Evolutionary conservation across 2,888 invertebrate genomes (phyloP), one percentile per base, ranked within the genome.

Genomic region (Hoplodrina blanda): DNA sequence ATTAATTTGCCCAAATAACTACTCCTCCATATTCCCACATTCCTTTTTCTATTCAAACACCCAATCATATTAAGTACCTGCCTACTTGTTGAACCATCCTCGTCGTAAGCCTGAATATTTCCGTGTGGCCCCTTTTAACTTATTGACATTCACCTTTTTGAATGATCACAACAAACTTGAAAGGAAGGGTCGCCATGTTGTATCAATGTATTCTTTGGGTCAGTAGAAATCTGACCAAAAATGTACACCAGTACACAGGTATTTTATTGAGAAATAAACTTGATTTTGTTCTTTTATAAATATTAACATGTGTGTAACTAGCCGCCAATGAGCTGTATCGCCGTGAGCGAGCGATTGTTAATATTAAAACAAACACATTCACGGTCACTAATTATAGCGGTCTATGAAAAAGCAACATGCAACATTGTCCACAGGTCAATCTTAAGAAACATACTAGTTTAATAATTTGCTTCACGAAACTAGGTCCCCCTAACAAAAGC

Each of bases 11-110:
- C 44, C 13, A n/a, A 61, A 67, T 63, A 69, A 69, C 63, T 54
- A 55, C 63, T 68, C 80, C 20, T 64, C 19, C 44, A 41, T 59
- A 66, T 52, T 50, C 62, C 57, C 49, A 76, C 57, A 66, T 49
- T 60, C 64, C 55, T 71, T 67, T 69, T 60, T 71, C 67, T 77
- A 73, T 78, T 74, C 67, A 78, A 67, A 74, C 61, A 81, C 71
- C 57, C 81, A 83, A 81, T 81, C 81, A 74, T 68, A 65, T 65
- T 81, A 78, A 83, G 84, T 81, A 71, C 67, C 50, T 44, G 54
- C 46, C 67, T 66, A 81, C 79, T 70, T 81, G 84, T 84, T 75
- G 82, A 78, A 61, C 50, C 60, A 57, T 57, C 61, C 20, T 66
- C 57, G 54, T 63, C 76, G 71, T 62, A 68, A 56, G 64, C 62